Conservation (phyloP, 2,888 invertebrate species). For the Lutraria lutraria region DNA sequence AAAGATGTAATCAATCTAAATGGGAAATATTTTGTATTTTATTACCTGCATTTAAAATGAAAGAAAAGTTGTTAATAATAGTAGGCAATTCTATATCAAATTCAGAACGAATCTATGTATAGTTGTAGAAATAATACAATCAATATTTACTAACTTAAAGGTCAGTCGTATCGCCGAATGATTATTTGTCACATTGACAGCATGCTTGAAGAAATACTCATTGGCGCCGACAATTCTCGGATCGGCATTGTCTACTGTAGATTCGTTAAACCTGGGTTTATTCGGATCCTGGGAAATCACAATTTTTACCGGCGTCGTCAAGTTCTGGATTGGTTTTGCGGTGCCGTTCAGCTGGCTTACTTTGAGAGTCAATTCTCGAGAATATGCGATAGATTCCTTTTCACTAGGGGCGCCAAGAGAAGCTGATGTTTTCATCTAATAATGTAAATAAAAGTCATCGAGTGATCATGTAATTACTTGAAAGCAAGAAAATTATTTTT, state of each 20-base stretch:
- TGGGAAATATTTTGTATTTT: too few species aligned
- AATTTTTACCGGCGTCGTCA: conserved; percentile 43
- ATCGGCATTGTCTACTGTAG: neutral
- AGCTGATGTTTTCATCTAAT: conserved; percentile 19
- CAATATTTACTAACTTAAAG: conserved; percentile 44
- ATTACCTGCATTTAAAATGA: too few species aligned
- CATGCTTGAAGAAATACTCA: conserved; percentile 47
- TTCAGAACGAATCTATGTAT: too few species aligned
- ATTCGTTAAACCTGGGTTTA: conserved; percentile 19
- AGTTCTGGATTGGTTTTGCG: conserved; percentile 23
- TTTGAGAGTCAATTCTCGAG: conserved; percentile 31
- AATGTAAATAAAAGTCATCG: neutral
- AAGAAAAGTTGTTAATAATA: too few species aligned
- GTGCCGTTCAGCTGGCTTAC: conserved; percentile 42
- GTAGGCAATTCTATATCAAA: too few species aligned
- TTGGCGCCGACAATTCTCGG: conserved; percentile 42
- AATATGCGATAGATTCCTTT: neutral
- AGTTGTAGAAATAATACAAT: neutral
- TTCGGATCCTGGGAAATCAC: conserved; percentile 52
- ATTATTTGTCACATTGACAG: conserved; percentile 15
- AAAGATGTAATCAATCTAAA: too few species aligned
- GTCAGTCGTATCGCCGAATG: conserved; percentile 32
- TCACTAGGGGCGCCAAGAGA: conserved; percentile 22
- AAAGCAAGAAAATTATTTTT: too few species aligned
- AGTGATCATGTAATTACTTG: too few species aligned